These are phyloP conservation scores for Pegea sp. DNA, from an alignment of 23 tunicate genomes.

Conservation along the genomic window DNA sequence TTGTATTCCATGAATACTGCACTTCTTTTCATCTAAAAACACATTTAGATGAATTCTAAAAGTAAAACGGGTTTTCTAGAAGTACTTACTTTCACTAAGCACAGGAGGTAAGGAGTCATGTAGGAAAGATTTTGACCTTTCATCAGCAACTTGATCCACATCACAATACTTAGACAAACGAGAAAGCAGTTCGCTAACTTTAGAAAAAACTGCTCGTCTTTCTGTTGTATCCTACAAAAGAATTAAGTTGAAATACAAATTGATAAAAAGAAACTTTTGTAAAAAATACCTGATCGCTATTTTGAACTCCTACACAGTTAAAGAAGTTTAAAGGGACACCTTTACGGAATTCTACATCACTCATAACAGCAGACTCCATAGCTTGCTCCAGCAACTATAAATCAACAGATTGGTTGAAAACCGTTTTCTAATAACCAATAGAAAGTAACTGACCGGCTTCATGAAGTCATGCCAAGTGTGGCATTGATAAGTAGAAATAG, in stretches of 20 bases:
- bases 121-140: slow-evolving; percentile 14
- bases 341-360: slow-evolving; percentile 50
- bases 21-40: slow-evolving; percentile 32
- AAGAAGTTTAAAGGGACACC: slow-evolving; percentile 69
- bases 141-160: slow-evolving; percentile 68
- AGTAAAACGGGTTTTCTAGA: background rate
- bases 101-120: slow-evolving; percentile 84
- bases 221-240: background rate
- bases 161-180: background rate
- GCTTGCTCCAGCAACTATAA: slow-evolving; percentile 39
- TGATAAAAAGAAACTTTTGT: background rate
- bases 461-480: slow-evolving; percentile 80
- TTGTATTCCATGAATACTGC: slow-evolving; percentile 30
- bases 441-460: slow-evolving; percentile 17
- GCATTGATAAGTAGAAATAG: slow-evolving; percentile 80
- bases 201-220: background rate
- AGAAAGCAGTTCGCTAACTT: background rate
- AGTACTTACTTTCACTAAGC: slow-evolving; percentile 35
- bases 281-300: slow-evolving; percentile 27
- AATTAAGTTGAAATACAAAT: too few relatives aligned
- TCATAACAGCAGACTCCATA: slow-evolving; percentile 32
- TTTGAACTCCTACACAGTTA: slow-evolving; percentile 32
- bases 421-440: background rate
- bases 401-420: background rate
- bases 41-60: background rate